Evolutionary conservation across 2,888 invertebrate species (phyloP).

Genomic region (Drosophila basisetae): DNA sequence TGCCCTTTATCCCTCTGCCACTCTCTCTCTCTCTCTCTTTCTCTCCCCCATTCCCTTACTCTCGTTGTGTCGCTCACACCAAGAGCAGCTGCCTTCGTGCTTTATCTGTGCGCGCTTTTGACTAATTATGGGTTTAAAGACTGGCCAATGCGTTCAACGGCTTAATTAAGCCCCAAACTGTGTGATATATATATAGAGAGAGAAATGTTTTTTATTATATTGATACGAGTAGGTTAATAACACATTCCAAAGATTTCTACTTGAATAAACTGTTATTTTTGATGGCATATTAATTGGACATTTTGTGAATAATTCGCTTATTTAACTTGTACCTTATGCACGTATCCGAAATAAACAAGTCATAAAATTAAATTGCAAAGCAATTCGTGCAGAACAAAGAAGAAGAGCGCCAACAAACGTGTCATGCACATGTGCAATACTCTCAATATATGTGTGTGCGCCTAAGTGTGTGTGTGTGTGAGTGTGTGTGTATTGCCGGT

Average conservation of each 20-base stretch:
- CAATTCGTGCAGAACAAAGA: slow-evolving; percentile 45
- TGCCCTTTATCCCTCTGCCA: not conserved
- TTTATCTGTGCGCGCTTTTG: slow-evolving; percentile 69
- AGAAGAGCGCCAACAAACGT: slow-evolving; percentile 46
- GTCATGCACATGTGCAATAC: slow-evolving; percentile 54
- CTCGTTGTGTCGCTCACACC: not conserved
- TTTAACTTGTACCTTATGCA: slow-evolving; percentile 36
- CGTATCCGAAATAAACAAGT: slow-evolving; percentile 61
- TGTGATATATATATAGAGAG: not conserved
- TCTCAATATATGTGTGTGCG: slow-evolving; percentile 11
- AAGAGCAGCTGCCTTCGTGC: slow-evolving; percentile 52
- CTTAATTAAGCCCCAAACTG: slow-evolving; percentile 67
- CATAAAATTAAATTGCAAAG: slow-evolving; percentile 67
- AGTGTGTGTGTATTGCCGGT: slow-evolving; percentile 13
- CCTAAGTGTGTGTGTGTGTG: slow-evolving; percentile 1
- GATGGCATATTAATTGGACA: slow-evolving; percentile 32
- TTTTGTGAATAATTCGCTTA: slow-evolving; percentile 16
- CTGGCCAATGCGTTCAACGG: slow-evolving; percentile 59
- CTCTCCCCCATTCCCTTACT: not conserved
- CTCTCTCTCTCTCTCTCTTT: not conserved
- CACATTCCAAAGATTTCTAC: not conserved
- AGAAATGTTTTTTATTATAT: not conserved
- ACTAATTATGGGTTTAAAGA: slow-evolving; percentile 72
- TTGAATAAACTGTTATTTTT: not conserved
- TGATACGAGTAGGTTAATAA: not conserved